Evolutionary conservation across 2,797 vertebrate species (phyloP).

Genomic region (Squalus acanthias): DNA sequence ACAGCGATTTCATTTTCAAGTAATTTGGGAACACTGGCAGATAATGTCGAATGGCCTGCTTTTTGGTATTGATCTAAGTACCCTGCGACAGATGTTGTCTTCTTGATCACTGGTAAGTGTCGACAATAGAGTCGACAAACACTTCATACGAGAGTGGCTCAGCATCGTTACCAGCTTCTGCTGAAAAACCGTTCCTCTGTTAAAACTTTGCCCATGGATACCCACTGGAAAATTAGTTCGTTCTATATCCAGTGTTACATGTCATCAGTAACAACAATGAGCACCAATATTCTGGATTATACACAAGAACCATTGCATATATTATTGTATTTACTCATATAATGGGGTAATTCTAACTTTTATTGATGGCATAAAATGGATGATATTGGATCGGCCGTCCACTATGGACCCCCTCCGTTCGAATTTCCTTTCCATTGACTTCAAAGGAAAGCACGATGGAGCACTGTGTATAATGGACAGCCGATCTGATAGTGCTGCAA

Average conservation of each 20-base stretch:
- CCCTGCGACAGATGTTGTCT: background rate
- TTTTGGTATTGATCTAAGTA: background rate
- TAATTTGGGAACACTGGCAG: background rate
- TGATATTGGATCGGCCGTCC: background rate
- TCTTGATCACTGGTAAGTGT: background rate
- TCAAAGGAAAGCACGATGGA: background rate
- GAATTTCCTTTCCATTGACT: background rate
- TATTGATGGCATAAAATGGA: background rate
- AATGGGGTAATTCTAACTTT: background rate
- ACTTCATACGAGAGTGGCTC: background rate
- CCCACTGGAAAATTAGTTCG: background rate
- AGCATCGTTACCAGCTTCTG: background rate
- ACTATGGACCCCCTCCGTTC: background rate
- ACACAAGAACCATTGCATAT: background rate
- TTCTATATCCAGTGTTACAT: background rate
- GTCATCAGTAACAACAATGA: background rate
- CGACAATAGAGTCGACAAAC: background rate
- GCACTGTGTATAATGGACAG: background rate
- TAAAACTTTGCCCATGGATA: background rate
- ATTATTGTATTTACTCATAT: background rate
- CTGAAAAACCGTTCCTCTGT: background rate
- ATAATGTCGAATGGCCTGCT: background rate
- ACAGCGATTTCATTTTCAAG: background rate
- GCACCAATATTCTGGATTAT: background rate
- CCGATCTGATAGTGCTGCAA: background rate